Evolutionary conservation across 1,140 invertebrate genomes (phyloP), one percentile per base, ranked within the genome.

Genomic region (Phymastichus coffea): DNA sequence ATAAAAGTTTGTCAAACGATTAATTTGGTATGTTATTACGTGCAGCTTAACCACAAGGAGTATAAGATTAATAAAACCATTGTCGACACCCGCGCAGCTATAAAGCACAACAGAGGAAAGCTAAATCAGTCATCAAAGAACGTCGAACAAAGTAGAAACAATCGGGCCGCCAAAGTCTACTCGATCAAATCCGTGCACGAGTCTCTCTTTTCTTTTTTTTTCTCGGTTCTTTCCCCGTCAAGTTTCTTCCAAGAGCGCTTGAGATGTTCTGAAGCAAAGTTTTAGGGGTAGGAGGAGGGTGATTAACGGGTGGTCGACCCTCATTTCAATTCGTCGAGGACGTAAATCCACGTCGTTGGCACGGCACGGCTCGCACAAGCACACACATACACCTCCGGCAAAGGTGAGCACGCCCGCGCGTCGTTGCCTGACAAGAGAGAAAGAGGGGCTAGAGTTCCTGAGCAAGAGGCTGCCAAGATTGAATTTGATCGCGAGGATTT

Each of bases 311-410:
- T 63, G 63, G 62, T 63, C 67, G 64, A 62, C 64, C 68, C 67
- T 72, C 70, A 74, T 71, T 72, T 71, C 72, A 72, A 74, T 74
- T 71, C 70, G 61, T 61, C 40, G 63, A 63, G 63, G 65, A 71
- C 69, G 66, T 72, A 74, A 72, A 72, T 71, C 67, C 63, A 70
- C 65, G 67, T 74, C 69, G 64, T 65, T 63, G 64, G 63, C 61
- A 57, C 49, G 40, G 47, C 52, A 38, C 62, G 40, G 51, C 47
- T n/a, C n/a, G n/a, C n/a, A n/a, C n/a, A n/a, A n/a, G n/a, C n/a
- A n/a, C n/a, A n/a, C n/a, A n/a, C n/a, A n/a, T n/a, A n/a, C n/a
- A n/a, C n/a, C n/a, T n/a, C n/a, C n/a, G n/a, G n/a, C n/a, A n/a
- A n/a, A n/a, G n/a, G n/a, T n/a, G n/a, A n/a, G n/a, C n/a, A n/a